Base-by-base conservation (phyloP, 2,797 vertebrate species). In the Acropternis orthonyx region DNA sequence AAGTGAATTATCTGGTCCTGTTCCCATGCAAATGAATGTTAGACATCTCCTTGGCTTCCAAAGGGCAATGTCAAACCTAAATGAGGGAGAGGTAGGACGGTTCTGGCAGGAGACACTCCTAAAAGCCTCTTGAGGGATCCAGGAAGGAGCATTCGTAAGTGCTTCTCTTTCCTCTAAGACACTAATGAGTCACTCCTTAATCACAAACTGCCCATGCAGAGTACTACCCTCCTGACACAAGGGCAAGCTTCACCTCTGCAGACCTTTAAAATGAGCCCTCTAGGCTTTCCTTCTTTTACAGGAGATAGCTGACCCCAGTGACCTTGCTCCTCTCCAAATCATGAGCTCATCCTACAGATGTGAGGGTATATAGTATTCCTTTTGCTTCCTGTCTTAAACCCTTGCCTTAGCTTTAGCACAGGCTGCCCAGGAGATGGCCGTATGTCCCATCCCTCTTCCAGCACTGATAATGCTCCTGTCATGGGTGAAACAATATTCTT, bases 171-270 rank as follows among this genome's bases (percentile, higher is more conserved):
- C 72, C 59, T 89, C 74, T 79, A 81, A 93, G 92, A 58, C 83
- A 63, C 63, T 95, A 90, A 94, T 88, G 83, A 95, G 84, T 56
- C 44, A 48, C 69, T 92, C 67, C 71, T 95, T 93, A 94, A 96
- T 95, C 90, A 94, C 81, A 81, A 67, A 85, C 67, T 63, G 80
- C 48, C 85, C 75, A 2, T 78, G 55, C 88, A 88, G 69, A 94
- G 56, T 75, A 12, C 34, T 89, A 48, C 51, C 67, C 63, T 89
- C 54, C 92, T 82, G 80, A 92, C 90, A 85, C 8, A 86, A 88
- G 52, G 93, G 76, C 89, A 82, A 74, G 44, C 44, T 88, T 93
- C 87, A 89, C 87, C 82, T 88, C 79, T 88, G 71, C 34, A 90
- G 83, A 67, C 63, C 83, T 93, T 94, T 87, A 63, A 87, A 94